A percentile compares a stretch with the other conserved stretches of the same genome.
Conservation (phyloP, 2,113 vertebrate genomes). For the Apus apus region DNA sequence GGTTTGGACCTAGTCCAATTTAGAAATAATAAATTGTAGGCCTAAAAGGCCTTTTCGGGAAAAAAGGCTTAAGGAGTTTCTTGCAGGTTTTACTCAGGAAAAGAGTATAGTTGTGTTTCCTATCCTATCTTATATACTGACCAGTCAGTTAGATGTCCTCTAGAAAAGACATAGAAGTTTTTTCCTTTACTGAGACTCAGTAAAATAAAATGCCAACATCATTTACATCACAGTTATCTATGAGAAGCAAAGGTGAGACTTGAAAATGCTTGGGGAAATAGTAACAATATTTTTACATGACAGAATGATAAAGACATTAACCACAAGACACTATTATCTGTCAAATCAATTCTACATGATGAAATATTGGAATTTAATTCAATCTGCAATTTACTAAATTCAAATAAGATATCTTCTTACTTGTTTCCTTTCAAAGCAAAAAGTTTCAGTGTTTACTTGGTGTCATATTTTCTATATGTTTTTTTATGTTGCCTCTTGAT, state of each 20-base stretch:
- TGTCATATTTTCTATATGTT: neutral
- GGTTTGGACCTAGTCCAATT: neutral
- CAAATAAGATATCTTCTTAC: neutral
- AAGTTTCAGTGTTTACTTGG: neutral
- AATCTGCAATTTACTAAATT: neutral
- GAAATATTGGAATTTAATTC: neutral
- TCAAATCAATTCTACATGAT: neutral
- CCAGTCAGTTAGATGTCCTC: neutral
- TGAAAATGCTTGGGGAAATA: neutral
- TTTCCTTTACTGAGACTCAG: neutral
- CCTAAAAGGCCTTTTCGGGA: neutral
- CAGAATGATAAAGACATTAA: neutral
- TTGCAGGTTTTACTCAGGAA: neutral
- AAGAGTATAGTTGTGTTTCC: neutral
- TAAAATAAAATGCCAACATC: neutral
- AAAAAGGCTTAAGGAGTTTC: neutral
- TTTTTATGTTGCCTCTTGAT: neutral
- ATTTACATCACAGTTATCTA: neutral
- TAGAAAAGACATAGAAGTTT: neutral
- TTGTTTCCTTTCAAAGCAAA: neutral
- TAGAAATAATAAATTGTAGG: neutral
- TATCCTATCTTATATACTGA: neutral
- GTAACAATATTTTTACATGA: neutral
- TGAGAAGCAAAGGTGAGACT: neutral
- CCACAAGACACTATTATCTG: neutral